Evolutionary conservation across 1,140 invertebrate species (phyloP).

Genomic region (Leptinotarsa texana): DNA sequence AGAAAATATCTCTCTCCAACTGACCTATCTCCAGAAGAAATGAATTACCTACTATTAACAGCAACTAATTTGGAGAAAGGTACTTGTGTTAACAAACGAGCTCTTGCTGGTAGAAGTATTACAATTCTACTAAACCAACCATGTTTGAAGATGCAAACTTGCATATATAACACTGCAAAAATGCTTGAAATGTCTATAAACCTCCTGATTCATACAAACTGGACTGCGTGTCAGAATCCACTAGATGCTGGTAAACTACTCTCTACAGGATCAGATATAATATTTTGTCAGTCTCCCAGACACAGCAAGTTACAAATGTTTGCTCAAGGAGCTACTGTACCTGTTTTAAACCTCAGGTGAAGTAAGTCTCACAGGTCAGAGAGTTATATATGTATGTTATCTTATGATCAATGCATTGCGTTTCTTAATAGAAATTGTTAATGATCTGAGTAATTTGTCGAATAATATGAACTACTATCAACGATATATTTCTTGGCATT

Average conservation of each 20-base stretch:
- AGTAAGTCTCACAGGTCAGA: not conserved
- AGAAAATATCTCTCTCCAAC: constrained; percentile 17
- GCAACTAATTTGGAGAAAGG: constrained; percentile 2
- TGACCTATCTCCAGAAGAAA: constrained; percentile 16
- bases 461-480: no score
- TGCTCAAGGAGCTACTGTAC: constrained; percentile 17
- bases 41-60: constrained; percentile 12
- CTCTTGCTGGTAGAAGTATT: not conserved
- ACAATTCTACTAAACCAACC: constrained; percentile 12
- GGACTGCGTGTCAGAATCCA: constrained; percentile 2
- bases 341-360: constrained; percentile 16
- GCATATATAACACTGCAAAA: constrained; percentile 10
- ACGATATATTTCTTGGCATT: no score
- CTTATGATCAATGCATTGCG: no score
- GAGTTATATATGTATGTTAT: no score
- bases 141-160: constrained; percentile 15
- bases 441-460: no score
- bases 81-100: not conserved
- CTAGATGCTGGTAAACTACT: constrained; percentile 8
- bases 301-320: constrained; percentile 12
- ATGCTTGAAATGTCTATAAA: constrained; percentile 15
- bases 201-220: not conserved
- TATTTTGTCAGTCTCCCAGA: constrained; percentile 17
- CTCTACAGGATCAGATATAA: constrained; percentile 1
- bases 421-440: no score